Evolutionary conservation across 1,140 invertebrate genomes (phyloP), one percentile per base, ranked within the genome.

Genomic region (Trypoxylus dichotomus): DNA sequence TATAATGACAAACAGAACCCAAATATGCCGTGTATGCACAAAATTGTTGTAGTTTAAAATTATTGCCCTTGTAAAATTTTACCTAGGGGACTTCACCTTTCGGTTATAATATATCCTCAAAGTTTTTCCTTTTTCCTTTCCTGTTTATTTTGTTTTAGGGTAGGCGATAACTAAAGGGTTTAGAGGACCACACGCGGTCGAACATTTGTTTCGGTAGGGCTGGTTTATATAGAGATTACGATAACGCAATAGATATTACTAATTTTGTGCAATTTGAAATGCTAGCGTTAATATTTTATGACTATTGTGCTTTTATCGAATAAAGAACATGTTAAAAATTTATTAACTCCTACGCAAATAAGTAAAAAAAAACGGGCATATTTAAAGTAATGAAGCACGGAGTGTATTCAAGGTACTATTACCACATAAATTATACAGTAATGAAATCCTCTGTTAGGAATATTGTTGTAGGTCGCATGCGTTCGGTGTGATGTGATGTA

Each of bases 1-100:
- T 8, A 37, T 19, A 54, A 54, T n/a, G 6, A 54, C 47, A n/a
- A 54, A 54, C 19, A 54, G 19, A 19, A 54, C 47, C 47, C 47
- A 54, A 54, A 54, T 54, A 54, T 54, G 15, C 47, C 47, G 47
- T 54, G 47, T 54, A 54, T 54, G 47, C 47, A 54, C 15, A 54
- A 54, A 54, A 54, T 54, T 54, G 47, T 54, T 54, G 47, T 54
- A 54, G 47, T 19, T 54, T 54, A 15, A 54, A 54, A 54, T 54
- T 54, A 54, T 54, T 54, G 47, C 47, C 47, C 47, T 54, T 54
- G 47, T 54, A 54, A 54, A 54, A 54, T 19, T 54, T 54, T 54
- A 54, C 47, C 47, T 54, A 54, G 47, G 1, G 32, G 32, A n/a
- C 47, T 54, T 54, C 47, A 54, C 47, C 47, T 54, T 37, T 37